Percentiles rank a stretch among this genome's conserved stretches.
Evolutionary conservation across 2,888 invertebrate genomes (phyloP).

Genomic region (Pyrgus malvae): DNA sequence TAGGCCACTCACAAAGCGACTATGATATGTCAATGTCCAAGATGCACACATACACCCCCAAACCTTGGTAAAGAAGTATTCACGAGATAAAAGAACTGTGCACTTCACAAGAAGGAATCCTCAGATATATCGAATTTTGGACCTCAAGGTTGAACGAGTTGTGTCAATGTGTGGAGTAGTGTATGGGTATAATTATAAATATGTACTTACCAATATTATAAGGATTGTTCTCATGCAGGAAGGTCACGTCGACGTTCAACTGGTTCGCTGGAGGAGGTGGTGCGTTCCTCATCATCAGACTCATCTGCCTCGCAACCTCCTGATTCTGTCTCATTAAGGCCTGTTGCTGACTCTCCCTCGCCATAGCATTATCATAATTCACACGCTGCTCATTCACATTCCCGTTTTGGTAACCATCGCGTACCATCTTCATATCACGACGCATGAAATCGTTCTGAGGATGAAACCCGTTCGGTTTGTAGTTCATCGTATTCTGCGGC

Average conservation of each 20-base stretch:
- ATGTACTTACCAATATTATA: slow-evolving; percentile 67
- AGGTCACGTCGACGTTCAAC: slow-evolving; percentile 71
- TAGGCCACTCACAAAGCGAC: no score
- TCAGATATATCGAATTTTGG: no score
- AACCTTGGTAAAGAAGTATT: no score
- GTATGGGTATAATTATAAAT: not conserved
- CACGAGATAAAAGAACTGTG: no score
- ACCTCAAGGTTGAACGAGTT: no score
- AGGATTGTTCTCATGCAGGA: slow-evolving; percentile 68
- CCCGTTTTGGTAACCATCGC: slow-evolving; percentile 51
- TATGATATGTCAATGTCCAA: no score
- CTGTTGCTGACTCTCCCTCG: slow-evolving; percentile 57
- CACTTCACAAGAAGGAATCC: no score
- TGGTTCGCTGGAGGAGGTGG: slow-evolving; percentile 71
- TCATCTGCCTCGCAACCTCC: slow-evolving; percentile 72
- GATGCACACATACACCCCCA: no score
- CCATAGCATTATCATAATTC: slow-evolving; percentile 53
- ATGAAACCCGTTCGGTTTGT: slow-evolving; percentile 65
- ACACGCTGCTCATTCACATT: slow-evolving; percentile 53
- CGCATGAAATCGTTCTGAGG: slow-evolving; percentile 63
- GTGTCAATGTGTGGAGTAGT: no score
- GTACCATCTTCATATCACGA: slow-evolving; percentile 58
- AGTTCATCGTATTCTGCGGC: slow-evolving; percentile 51
- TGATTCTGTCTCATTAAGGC: slow-evolving; percentile 65
- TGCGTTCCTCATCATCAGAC: slow-evolving; percentile 63